phyloP scores from a whole-genome alignment of 2,888 invertebrate species.

The Gortyna flavago region DNA sequence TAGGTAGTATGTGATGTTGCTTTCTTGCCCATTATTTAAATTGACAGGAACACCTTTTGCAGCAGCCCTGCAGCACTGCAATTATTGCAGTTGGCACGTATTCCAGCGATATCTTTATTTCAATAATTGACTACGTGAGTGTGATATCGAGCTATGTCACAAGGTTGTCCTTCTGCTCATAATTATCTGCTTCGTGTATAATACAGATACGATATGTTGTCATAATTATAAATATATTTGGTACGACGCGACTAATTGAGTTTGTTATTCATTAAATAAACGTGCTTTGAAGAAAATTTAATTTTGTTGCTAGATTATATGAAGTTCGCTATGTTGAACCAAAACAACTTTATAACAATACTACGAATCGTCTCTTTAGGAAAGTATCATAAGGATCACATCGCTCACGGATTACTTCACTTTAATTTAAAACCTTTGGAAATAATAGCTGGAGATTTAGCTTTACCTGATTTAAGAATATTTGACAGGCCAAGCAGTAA shows the following conservation, averaged over 20 bases:
- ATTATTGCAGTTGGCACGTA: not conserved
- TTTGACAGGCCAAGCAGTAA: no score
- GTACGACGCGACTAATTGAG: constrained; percentile 42
- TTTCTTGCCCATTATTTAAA: not conserved
- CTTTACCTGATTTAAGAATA: not conserved
- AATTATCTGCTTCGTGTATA: not conserved
- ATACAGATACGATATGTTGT: constrained; percentile 38
- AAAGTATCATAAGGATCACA: not conserved
- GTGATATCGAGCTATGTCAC: not conserved
- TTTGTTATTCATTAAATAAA: constrained; percentile 30
- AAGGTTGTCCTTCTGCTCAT: constrained; percentile 11
- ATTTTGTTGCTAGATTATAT: constrained; percentile 32
- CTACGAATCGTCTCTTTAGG: not conserved
- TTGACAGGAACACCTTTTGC: not conserved
- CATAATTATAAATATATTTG: constrained; percentile 56
- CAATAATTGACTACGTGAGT: not conserved
- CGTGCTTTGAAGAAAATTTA: constrained; percentile 39
- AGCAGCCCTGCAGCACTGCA: not conserved
- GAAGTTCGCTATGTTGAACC: not conserved
- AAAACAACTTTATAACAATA: not conserved
- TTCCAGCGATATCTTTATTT: not conserved
- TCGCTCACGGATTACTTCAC: not conserved
- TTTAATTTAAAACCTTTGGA: not conserved
- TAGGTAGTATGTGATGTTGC: not conserved
- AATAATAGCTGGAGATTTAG: constrained; percentile 2